Base-by-base conservation (phyloP, 64 coral and sea anemone genomes). In the Stichodactyla mertensii region DNA sequence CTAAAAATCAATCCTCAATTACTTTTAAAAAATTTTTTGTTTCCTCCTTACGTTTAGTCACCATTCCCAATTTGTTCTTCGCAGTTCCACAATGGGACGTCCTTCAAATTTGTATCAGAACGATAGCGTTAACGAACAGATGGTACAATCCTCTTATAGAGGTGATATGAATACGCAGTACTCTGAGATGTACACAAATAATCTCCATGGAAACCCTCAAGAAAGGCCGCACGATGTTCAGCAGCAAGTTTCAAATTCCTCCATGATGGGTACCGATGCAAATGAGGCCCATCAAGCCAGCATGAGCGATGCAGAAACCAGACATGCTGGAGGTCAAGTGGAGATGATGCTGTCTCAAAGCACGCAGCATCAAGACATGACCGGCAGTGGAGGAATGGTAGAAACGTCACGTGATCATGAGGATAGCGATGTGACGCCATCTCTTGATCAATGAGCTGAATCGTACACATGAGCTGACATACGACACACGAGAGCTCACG, bases 171-270 rank as follows among this genome's bases (percentile, higher is more conserved):
- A 74, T 74, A 74, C 69, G 7, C 69, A 74, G 69, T 74, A 74
- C 69, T 74, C 69, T 23, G 24, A 4, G 69, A 74, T 74, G 69
- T 74, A 74, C 69, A 23, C 10, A 11, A 31, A 74, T 74, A 74
- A 74, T 31, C 24, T 27, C 4, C 69, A 74, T 11, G 69, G 24
- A 27, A 74, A 11, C 69, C 69, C 27, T 74, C 69, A 74, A 74
- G 69, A 31, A 31, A 74, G 69, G 69, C 24, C 69, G 27, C 11
- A 74, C 24, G 24, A 23, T 31, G 0, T 74, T 31, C 22, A 74
- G 10, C 69, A 74, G 69, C 69, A n/a, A 74, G 69, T 74, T 74
- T 74, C 69, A 74, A 74, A 74, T 74, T 74, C 69, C 24, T 74
- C 69, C 69, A 74, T 74, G n/a, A 26, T 74, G 69, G 8, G 8